Base-by-base conservation (phyloP, 2,113 vertebrate species). In the Mustelus asterias region DNA sequence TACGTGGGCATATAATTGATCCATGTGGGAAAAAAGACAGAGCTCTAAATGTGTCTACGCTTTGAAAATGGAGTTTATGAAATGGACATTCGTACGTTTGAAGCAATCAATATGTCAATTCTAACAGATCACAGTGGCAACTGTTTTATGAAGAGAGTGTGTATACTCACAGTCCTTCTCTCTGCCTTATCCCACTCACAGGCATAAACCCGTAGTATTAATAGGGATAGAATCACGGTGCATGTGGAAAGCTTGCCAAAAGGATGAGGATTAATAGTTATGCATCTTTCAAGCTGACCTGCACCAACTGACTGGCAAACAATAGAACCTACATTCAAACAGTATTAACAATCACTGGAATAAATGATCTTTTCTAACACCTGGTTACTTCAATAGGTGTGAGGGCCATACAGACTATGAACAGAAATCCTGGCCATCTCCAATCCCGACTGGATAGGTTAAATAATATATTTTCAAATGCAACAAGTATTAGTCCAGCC, bases 81-180 rank as follows among this genome's bases (percentile, higher is more conserved):
- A 99, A 99, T 98, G 99, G 98, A 98, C 99, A 98, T 99, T 99
- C 99, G 98, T 99, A 99, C 99, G 99, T 99, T 99, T 98, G 98
- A 98, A 99, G 98, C 98, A 99, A 99, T 99, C 99, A 99, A 99
- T 99, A 99, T 98, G 99, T 99, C 99, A 99, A 99, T 99, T 99
- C 99, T 99, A 99, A 99, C 99, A 99, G 98, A 98, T 99, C 98
- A 98, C 98, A 97, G 97, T 98, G 98, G 98, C 98, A 99, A 98
- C 98, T 99, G 98, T 72, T 95, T 72, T 95, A 44, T 44, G 41
- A 76, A 72, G 94, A 95, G 67, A 54, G 69, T 95, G 44, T 26
- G 6, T 29, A 10, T 26, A 1, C 69, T 76, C 44, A 26, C n/a
- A 95, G 22, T 95, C 11, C 41, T 95, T 95, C 26, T 37, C 41